phyloP scores from a whole-genome alignment of 92 coral and sea anemone genomes.

The Muricea muricata region DNA sequence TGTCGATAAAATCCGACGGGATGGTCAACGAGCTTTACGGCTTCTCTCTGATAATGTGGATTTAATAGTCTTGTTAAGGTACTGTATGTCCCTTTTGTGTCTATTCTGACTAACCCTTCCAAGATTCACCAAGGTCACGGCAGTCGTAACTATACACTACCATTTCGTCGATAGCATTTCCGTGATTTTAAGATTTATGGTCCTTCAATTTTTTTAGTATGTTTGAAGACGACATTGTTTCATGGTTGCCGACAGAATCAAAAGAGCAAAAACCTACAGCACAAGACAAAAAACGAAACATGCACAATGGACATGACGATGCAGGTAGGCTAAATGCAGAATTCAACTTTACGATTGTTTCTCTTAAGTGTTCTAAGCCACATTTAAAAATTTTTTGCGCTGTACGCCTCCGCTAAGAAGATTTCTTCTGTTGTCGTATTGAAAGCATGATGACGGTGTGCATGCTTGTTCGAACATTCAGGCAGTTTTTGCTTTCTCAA shows the following conservation, averaged over 20 bases:
- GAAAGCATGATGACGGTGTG: too few species aligned
- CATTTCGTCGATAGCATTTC: too few species aligned
- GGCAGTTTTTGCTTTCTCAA: too few species aligned
- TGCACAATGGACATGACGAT: constrained; percentile 5
- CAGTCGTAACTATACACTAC: too few species aligned
- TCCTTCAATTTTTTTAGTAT: constrained; percentile 28
- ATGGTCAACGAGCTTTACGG: constrained; percentile 89
- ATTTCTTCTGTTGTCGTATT: too few species aligned
- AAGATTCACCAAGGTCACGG: too few species aligned
- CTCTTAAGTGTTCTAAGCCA: too few species aligned
- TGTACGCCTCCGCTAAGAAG: too few species aligned
- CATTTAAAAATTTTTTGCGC: too few species aligned
- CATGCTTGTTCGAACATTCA: too few species aligned
- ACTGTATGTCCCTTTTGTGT: too few species aligned
- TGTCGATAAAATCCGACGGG: constrained; percentile 79
- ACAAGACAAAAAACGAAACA: not conserved
- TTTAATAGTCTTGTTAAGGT: constrained; percentile 91
- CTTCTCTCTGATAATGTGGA: constrained; percentile 90
- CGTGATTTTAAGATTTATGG: not conserved
- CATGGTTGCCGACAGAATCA: constrained; percentile 70
- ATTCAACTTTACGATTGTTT: too few species aligned
- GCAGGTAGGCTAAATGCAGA: not conserved
- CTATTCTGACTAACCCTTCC: not conserved
- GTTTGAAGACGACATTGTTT: constrained; percentile 84
- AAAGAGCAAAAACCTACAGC: constrained; percentile 12